Conservation (phyloP, 2,113 vertebrate genomes). For the Saguinus midas region DNA sequence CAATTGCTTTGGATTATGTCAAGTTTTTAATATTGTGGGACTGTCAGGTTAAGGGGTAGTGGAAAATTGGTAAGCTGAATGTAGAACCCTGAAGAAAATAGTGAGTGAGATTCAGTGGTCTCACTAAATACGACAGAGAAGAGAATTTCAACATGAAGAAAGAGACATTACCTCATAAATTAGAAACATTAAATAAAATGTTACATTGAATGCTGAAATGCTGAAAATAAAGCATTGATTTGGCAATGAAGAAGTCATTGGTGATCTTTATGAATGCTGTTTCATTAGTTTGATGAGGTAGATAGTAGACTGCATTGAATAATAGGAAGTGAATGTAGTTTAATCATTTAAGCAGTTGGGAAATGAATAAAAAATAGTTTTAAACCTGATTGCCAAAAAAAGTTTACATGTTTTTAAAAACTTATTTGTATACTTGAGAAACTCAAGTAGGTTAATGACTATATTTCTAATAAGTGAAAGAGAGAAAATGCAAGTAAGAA, state of each 20-base stretch:
- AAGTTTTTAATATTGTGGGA: neutral
- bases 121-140: neutral
- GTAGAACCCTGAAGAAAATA: neutral
- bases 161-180: neutral
- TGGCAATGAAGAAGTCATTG: neutral
- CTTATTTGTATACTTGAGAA: neutral
- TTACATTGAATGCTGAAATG: neutral
- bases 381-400: neutral
- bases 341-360: neutral
- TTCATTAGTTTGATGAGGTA: neutral
- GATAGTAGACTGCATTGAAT: neutral
- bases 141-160: neutral
- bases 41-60: constrained; percentile 13
- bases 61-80: neutral
- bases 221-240: neutral
- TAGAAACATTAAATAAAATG: neutral
- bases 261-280: neutral
- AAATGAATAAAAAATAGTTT: neutral
- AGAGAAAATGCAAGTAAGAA: neutral
- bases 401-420: neutral
- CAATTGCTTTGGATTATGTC: neutral
- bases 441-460: neutral
- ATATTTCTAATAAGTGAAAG: neutral
- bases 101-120: neutral
- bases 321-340: neutral